Base-by-base conservation (phyloP, 2,888 invertebrate species). In the Drosophila nr. fundita region DNA sequence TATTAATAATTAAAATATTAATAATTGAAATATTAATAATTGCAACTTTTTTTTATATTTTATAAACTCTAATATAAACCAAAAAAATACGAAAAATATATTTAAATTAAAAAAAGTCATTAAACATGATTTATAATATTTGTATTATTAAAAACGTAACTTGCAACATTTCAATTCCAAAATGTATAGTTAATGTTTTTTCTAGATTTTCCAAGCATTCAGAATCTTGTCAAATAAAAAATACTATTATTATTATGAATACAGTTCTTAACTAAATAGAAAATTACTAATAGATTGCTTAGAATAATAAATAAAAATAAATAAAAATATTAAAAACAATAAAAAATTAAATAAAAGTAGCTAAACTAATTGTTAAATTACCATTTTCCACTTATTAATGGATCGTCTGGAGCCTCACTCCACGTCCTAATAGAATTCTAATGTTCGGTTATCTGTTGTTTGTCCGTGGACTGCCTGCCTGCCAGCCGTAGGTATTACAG, bases 401-500 rank as follows among this genome's bases (percentile, higher is more conserved):
- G 4, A 24, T 45, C 45, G 15, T 8, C 45, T 2, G 45, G 2
- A 8, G 8, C 24, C 45, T 8, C 8, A 8, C 45, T 15, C 45
- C 4, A 24, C 52, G 30, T 30, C 21, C 30, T 48, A 68, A 68
- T 38, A 49, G 55, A 58, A 78, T 63, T 58, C 58, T 64, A 68
- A 57, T 68, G 58, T 53, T 59, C 24, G 21, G 40, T 36, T 74
- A 55, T 70, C 48, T 60, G 36, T 50, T 55, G 42, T 38, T 55
- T 30, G 40, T 48, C 38, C n/a, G 32, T 58, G n/a, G 29, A 13
- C 15, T 61, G 64, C 54, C 64, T 40, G 42, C 42, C n/a, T 15
- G 10, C 18, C 34, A 6, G 54, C 18, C 40, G 42, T 64, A 53
- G 64, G 68, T 69, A 77, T 66, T 74, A 62, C 21, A 4, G 54